Evolutionary conservation across 2,113 vertebrate genomes (phyloP).

Genomic region (Terrapene triunguis): DNA sequence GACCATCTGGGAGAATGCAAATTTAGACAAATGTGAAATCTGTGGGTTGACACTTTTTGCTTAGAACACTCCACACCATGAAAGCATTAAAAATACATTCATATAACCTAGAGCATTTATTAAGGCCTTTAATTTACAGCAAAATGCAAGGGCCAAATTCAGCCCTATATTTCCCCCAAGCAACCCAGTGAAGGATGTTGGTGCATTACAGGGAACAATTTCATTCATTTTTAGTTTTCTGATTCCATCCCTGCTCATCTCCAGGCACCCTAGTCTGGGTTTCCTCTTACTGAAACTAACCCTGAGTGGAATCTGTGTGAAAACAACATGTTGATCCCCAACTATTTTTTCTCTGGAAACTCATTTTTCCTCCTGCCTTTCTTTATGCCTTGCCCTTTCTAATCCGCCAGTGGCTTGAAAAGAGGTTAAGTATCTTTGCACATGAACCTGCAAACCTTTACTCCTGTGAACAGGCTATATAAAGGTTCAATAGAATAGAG

Average conservation of each 20-base stretch:
- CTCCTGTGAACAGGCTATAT: not conserved
- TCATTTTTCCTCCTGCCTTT: not conserved
- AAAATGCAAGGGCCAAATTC: conserved; percentile 18
- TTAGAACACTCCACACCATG: conserved; percentile 61
- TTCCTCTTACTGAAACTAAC: conserved; percentile 2
- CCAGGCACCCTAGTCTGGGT: not conserved
- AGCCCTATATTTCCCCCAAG: not conserved
- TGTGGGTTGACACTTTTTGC: conserved; percentile 57
- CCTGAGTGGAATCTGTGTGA: not conserved
- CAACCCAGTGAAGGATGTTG: conserved; percentile 19
- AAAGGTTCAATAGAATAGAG: not conserved
- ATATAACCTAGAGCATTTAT: conserved; percentile 43
- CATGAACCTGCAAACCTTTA: not conserved
- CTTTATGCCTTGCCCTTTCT: not conserved
- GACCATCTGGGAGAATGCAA: conserved; percentile 43
- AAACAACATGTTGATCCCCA: not conserved
- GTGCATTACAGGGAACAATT: conserved; percentile 19
- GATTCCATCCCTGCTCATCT: conserved; percentile 13
- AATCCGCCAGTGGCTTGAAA: not conserved
- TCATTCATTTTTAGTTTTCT: conserved; percentile 50
- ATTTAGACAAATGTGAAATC: conserved; percentile 63
- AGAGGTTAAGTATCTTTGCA: not conserved
- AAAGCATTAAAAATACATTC: conserved; percentile 57
- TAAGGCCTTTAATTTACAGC: conserved; percentile 57
- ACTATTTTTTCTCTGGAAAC: conserved; percentile 12